Conservation (phyloP, 1,140 invertebrate genomes). For the Drosophila asahinai region DNA sequence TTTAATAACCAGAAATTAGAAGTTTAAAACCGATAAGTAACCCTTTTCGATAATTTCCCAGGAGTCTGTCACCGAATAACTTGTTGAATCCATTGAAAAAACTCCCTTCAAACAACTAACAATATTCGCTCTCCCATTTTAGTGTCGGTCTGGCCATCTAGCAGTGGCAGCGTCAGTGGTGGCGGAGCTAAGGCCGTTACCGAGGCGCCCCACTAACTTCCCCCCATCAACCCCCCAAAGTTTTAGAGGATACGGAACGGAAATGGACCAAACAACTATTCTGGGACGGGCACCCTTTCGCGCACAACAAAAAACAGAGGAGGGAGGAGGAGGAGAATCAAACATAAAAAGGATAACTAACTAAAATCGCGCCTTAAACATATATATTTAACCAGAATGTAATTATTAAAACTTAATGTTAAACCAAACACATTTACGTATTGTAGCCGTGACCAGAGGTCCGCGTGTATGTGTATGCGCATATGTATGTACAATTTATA, state of each 20-base stretch:
- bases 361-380: conserved; percentile 46
- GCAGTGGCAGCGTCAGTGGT: conserved; percentile 62
- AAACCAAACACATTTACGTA: conserved; percentile 50
- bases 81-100: neutral
- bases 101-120: conserved; percentile 5
- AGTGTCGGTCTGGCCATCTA: conserved; percentile 73
- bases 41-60: too few species aligned
- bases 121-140: conserved; percentile 33
- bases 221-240: conserved; percentile 4
- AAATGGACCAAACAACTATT: conserved; percentile 40
- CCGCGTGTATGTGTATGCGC: conserved; percentile 22
- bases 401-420: conserved; percentile 71
- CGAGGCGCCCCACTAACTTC: conserved; percentile 23
- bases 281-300: conserved; percentile 50
- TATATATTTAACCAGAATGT: conserved; percentile 60
- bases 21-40: neutral
- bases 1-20: neutral
- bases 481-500: conserved; percentile 42
- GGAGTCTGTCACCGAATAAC: neutral
- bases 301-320: conserved; percentile 26
- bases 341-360: conserved; percentile 36
- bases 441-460: conserved; percentile 41
- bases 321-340: conserved; percentile 26
- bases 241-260: conserved; percentile 18
- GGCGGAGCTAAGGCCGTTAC: conserved; percentile 40